These are phyloP conservation scores for Budorcas taxicolor DNA, from an alignment of 2,113 vertebrate genomes.

Conservation along the genomic window DNA sequence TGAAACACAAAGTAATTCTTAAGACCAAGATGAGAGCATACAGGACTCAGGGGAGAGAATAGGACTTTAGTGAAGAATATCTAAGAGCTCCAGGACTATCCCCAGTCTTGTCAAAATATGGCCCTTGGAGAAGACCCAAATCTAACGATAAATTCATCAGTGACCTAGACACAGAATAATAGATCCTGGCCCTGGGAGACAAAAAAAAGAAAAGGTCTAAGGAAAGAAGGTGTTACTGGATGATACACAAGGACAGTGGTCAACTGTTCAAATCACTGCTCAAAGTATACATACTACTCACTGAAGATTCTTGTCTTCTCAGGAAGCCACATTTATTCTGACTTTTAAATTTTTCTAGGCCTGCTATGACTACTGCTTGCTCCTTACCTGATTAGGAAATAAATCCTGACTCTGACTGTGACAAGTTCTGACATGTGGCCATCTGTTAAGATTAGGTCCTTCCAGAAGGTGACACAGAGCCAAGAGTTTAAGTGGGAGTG, in stretches of 20 bases:
- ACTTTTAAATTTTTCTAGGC: background rate
- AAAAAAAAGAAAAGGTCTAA: background rate
- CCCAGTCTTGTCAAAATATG: background rate
- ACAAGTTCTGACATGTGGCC: conserved; percentile 39
- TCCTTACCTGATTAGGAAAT: background rate
- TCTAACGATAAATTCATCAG: background rate
- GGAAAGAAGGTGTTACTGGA: background rate
- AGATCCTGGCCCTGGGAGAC: background rate
- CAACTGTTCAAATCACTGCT: background rate
- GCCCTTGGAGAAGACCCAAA: background rate
- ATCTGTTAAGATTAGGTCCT: conserved; percentile 38
- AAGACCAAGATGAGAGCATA: background rate
- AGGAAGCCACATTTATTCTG: background rate
- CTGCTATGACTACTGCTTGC: background rate
- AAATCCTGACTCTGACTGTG: conserved; percentile 33
- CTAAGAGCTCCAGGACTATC: background rate
- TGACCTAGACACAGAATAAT: background rate
- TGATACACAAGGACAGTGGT: background rate
- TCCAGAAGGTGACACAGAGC: conserved; percentile 14
- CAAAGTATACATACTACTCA: background rate
- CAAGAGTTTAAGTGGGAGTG: conserved; percentile 37
- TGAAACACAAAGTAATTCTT: background rate
- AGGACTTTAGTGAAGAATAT: background rate
- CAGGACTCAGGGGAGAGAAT: accelerated
- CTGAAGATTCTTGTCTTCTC: background rate